A percentile compares a stretch with the other conserved stretches of the same genome.
These are phyloP conservation scores for Hemithea aestivaria DNA, from an alignment of 2,888 invertebrate genomes.

Conservation along the genomic window DNA sequence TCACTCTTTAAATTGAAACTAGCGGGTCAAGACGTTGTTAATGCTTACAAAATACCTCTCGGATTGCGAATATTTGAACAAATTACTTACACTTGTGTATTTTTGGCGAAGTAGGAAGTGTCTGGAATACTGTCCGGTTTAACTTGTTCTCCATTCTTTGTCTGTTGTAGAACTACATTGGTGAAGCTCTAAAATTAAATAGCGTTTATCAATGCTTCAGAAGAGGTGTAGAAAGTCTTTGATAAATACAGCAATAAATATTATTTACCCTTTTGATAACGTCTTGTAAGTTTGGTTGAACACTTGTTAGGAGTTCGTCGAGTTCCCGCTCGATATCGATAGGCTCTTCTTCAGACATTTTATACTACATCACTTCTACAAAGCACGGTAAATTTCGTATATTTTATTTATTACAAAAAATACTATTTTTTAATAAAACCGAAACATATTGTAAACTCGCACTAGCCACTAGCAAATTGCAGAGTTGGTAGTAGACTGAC, in stretches of 20 bases:
- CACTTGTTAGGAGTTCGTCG: conserved; percentile 65
- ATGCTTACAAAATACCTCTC: too few relatives aligned
- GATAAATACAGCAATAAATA: conserved; percentile 27
- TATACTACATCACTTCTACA: conserved; percentile 38
- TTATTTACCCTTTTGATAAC: conserved; percentile 80
- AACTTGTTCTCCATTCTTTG: conserved; percentile 67
- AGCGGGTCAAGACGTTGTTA: too few relatives aligned
- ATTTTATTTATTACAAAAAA: conserved; percentile 13
- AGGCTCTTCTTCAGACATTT: conserved; percentile 60
- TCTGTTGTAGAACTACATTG: conserved; percentile 76
- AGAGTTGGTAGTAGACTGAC: too few relatives aligned
- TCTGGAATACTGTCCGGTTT: conserved; percentile 71
- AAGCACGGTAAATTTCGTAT: conserved; percentile 18
- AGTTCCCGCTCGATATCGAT: conserved; percentile 73
- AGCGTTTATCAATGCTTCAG: conserved; percentile 3
- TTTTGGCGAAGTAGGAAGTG: conserved; percentile 75
- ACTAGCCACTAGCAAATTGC: too few relatives aligned
- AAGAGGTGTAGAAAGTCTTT: neutral
- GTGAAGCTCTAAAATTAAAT: conserved; percentile 74
- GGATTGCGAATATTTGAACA: neutral
- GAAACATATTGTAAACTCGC: conserved; percentile 15
- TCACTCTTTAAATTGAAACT: too few relatives aligned
- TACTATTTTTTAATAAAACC: neutral
- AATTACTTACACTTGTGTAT: conserved; percentile 77
- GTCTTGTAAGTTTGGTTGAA: conserved; percentile 78